Conservation (phyloP, 2,797 vertebrate species). For the Allobates femoralis region DNA sequence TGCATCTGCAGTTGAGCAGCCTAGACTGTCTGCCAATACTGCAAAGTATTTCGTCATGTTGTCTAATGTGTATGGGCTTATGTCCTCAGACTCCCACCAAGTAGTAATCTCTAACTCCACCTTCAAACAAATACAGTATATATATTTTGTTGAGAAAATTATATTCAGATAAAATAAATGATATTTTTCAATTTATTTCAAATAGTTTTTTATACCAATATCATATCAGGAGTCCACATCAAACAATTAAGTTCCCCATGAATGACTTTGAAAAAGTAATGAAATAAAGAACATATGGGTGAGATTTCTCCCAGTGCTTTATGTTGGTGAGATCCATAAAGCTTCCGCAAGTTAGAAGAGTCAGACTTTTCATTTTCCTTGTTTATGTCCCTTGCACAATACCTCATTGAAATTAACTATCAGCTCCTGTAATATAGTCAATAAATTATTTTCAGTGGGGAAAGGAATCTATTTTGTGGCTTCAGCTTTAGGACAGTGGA, state of each 20-base stretch:
- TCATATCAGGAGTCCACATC: constrained; percentile 40
- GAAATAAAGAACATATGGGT: constrained; percentile 57
- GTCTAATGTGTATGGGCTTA: no score
- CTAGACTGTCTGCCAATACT: no score
- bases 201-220: constrained; percentile 41
- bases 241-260: constrained; percentile 58
- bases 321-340: constrained; percentile 51
- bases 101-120: background rate
- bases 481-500: constrained; percentile 34
- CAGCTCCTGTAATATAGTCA: constrained; percentile 63
- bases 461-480: constrained; percentile 66
- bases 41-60: no score
- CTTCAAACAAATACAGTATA: background rate
- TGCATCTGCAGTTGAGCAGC: no score
- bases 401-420: constrained; percentile 64
- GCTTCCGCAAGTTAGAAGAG: constrained; percentile 24
- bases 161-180: constrained; percentile 34
- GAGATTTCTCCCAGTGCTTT: constrained; percentile 40
- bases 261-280: constrained; percentile 59
- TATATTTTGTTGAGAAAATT: background rate
- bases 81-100: no score
- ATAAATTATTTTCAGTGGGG: constrained; percentile 66
- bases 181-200: background rate
- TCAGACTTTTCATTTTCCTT: constrained; percentile 65
- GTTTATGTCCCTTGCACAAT: constrained; percentile 56